Base-by-base conservation (phyloP, 2,888 invertebrate species). In the Caenorhabditis uteleia region DNA sequence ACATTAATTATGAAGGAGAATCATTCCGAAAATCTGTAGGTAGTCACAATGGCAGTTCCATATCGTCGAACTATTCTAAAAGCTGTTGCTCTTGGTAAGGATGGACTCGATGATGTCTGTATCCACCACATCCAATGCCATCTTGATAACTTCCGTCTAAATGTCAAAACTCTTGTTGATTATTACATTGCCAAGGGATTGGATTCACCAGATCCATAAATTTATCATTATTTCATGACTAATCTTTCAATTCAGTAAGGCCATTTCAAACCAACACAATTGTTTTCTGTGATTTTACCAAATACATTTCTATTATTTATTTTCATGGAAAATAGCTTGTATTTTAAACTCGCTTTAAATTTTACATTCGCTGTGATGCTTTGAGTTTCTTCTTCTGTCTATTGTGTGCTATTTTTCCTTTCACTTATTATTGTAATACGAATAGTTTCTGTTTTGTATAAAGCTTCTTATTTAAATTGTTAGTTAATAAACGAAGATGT, bases 71-170 rank as follows among this genome's bases (percentile, higher is more conserved):
- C 70, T 2, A 69, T 82, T 20, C 62, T 82, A 38, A 78, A 80
- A 51, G 76, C 79, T 2, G 77, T 82, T 2, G 80, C 82, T 14
- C 69, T 77, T 44, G 79, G 79, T 10, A 56, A 78, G 34, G 80
- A 80, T 4, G 79, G 77, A 4, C 61, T 78, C 33, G 82, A 82
- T 29, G 79, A 79, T 8, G 46, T 75, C 7, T 81, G 80, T 53
- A 77, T 82, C 29, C 57, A 62, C 14, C 80, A 82, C 54, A 82
- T 82, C 29, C 71, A 74, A 27, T 61, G 67, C 14, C 78, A 82
- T 54, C 53, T 82, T 36, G 76, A 69, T 42, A 81, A 81, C 68
- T 82, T 82, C 65, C 66, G 70, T 6, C 40, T 62, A 21, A 80
- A 79, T 46, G 82, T 82, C 23, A 50, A 70, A 26, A 61, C 75